A percentile compares a stretch with the other conserved stretches of the same genome.
Conservation (phyloP, 64 coral and sea anemone species). For the Montipora cactus region DNA sequence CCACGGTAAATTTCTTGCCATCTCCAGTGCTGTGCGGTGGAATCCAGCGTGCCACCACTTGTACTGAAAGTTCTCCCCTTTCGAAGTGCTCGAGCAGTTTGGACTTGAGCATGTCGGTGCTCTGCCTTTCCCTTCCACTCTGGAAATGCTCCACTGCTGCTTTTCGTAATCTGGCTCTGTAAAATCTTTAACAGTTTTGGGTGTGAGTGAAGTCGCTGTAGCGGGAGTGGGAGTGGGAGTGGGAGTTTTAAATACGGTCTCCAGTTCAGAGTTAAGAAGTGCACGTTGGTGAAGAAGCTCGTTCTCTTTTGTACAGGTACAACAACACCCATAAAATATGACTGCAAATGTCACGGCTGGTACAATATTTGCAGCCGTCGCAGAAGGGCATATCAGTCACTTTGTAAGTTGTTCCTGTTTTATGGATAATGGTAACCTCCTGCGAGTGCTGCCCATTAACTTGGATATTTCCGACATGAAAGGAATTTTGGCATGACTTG, state of each 20-base stretch:
- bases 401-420: conserved; percentile 30
- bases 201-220: neutral
- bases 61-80: conserved; percentile 51
- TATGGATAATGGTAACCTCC: conserved; percentile 32
- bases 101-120: neutral
- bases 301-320: conserved; percentile 39
- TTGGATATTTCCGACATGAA: conserved; percentile 23
- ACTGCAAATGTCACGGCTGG: conserved; percentile 57
- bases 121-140: conserved; percentile 39
- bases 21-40: conserved; percentile 50
- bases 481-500: conserved; percentile 34
- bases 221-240: neutral
- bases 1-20: conserved; percentile 37
- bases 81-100: conserved; percentile 66
- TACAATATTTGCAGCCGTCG: conserved; percentile 67
- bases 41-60: conserved; percentile 62
- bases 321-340: conserved; percentile 45
- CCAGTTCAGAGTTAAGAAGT: conserved; percentile 57
- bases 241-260: neutral
- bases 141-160: conserved; percentile 61
- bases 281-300: conserved; percentile 47
- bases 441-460: neutral
- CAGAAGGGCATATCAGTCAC: conserved; percentile 39
- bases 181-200: neutral
- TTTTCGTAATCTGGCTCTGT: conserved; percentile 22